Evolutionary conservation across 2,888 invertebrate species (phyloP).

Genomic region (Tipula confusa): DNA sequence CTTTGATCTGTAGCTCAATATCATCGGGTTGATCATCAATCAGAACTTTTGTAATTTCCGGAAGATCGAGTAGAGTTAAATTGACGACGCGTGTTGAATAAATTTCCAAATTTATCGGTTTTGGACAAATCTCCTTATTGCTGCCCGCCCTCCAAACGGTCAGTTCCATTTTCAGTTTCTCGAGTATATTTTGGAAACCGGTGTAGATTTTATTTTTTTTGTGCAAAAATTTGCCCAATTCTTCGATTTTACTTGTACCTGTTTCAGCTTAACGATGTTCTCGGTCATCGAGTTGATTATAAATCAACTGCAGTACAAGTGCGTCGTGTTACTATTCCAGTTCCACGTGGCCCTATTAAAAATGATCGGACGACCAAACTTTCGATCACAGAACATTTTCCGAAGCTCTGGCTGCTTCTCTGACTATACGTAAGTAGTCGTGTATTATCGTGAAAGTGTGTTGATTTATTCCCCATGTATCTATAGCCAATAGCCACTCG

Average conservation of each 20-base stretch:
- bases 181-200: conserved; percentile 86
- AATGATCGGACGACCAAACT: conserved; percentile 96
- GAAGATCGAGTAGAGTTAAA: conserved; percentile 92
- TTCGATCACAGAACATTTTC: conserved; percentile 98
- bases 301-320: conserved; percentile 86
- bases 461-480: too few relatives aligned
- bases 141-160: conserved; percentile 87
- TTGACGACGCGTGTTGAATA: conserved; percentile 94
- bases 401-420: conserved; percentile 99
- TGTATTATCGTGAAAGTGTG: too few relatives aligned
- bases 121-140: conserved; percentile 95
- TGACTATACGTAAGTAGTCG: too few relatives aligned
- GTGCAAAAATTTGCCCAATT: conserved; percentile 97
- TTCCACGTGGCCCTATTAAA: conserved; percentile 92
- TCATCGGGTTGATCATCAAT: conserved; percentile 98
- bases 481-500: too few relatives aligned
- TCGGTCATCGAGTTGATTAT: conserved; percentile 84
- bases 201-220: conserved; percentile 81
- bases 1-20: conserved; percentile 90
- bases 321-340: conserved; percentile 97
- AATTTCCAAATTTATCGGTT: conserved; percentile 94
- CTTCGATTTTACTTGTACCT: conserved; percentile 83
- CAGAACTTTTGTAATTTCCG: conserved; percentile 96
- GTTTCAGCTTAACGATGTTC: conserved; percentile 81
- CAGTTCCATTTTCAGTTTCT: conserved; percentile 95